phyloP scores from a whole-genome alignment of 2,797 vertebrate genomes.

The Sitta carolinensis region DNA sequence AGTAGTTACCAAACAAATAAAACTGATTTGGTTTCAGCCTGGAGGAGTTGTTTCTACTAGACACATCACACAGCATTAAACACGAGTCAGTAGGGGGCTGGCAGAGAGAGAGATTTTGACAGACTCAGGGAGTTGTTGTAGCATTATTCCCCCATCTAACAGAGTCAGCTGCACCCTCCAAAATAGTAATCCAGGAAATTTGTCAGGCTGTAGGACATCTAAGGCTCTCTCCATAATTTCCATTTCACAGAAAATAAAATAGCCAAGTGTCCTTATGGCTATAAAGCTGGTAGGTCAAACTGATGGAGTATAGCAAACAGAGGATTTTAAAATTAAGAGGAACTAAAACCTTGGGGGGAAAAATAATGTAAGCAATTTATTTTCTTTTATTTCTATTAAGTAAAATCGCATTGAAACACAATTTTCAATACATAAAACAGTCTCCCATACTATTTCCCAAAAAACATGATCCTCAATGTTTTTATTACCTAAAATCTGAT shows the following conservation, averaged over 20 bases:
- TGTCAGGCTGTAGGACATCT: not conserved
- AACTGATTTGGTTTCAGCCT: not conserved
- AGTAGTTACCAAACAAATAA: not conserved
- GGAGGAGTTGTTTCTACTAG: not conserved
- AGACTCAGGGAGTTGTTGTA: not conserved
- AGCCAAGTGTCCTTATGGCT: not conserved
- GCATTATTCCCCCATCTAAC: not conserved
- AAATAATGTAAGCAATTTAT: not conserved
- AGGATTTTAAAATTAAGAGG: not conserved
- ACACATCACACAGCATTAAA: not conserved
- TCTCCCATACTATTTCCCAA: not conserved
- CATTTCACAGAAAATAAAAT: not conserved
- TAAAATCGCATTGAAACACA: not conserved
- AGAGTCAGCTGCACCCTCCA: not conserved
- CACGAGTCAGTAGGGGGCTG: not conserved
- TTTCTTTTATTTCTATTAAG: not conserved
- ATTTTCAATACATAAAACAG: not conserved
- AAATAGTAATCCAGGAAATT: not conserved
- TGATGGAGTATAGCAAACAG: fast-evolving
- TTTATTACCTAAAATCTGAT: constrained; percentile 37
- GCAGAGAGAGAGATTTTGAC: not conserved
- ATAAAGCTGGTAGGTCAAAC: not conserved
- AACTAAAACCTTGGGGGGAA: not conserved
- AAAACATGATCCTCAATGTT: not conserved
- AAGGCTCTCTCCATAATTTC: not conserved